Evolutionary conservation across 2,113 vertebrate species (phyloP).

Genomic region (Syngnathus scovelli): DNA sequence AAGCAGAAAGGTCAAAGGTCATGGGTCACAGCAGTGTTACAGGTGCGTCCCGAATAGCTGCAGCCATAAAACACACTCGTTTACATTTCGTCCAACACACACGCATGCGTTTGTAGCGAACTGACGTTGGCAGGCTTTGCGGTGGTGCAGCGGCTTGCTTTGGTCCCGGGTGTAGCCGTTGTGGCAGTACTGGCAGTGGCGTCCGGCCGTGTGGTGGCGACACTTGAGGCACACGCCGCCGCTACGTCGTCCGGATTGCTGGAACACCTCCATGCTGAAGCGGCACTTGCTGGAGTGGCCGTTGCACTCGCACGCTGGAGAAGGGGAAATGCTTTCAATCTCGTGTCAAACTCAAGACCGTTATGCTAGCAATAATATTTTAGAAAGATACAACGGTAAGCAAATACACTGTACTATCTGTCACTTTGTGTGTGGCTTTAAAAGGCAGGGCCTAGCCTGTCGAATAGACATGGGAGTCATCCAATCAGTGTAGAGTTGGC

Average conservation of each 20-base stretch:
- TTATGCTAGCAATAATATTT: neutral
- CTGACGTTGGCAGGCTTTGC: slow-evolving; percentile 83
- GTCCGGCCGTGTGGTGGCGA: slow-evolving; percentile 82
- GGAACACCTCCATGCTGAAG: slow-evolving; percentile 83
- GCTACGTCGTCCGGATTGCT: slow-evolving; percentile 80
- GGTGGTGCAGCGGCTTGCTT: slow-evolving; percentile 72
- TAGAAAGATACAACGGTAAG: neutral
- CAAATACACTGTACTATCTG: neutral
- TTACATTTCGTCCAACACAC: slow-evolving; percentile 1
- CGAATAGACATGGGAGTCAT: too few relatives aligned
- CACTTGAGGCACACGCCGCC: slow-evolving; percentile 85
- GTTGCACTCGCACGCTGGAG: slow-evolving; percentile 81
- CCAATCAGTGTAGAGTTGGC: too few relatives aligned
- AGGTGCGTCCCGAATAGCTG: slow-evolving; percentile 49
- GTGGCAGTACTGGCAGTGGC: slow-evolving; percentile 87
- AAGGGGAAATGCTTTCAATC: neutral
- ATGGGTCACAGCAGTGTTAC: too few relatives aligned
- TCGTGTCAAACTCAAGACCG: too few relatives aligned
- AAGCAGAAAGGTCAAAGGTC: too few relatives aligned
- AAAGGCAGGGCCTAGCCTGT: too few relatives aligned
- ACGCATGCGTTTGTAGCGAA: slow-evolving; percentile 33
- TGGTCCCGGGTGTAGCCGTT: slow-evolving; percentile 80
- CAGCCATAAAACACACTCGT: slow-evolving; percentile 55
- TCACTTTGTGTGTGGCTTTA: neutral
- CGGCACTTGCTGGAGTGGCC: slow-evolving; percentile 81